Base-by-base conservation (phyloP, 2,888 invertebrate genomes). In the Drosophila mettleri region DNA sequence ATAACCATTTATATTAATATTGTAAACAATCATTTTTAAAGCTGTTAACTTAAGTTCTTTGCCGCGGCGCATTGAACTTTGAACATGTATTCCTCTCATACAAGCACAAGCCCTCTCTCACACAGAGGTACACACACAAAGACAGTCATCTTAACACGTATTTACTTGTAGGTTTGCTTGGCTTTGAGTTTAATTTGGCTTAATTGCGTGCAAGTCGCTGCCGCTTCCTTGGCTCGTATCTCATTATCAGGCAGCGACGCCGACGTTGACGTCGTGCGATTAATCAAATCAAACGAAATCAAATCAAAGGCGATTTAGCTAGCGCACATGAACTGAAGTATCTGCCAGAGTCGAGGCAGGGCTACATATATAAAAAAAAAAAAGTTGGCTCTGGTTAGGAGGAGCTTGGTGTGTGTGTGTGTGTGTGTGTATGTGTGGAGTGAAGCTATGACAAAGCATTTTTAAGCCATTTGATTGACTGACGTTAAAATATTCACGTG, bases 391-490 rank as follows among this genome's bases (percentile, higher is more conserved):
- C 33, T 36, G 55, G 57, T 55, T 53, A 53, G 48, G n/a, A 41
- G 52, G n/a, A 45, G 66, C 52, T 18, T 72, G 53, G 18, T 36
- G 7, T 36, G 39, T 20, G 39, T 34, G 34, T 34, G n/a, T 36
- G 57, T 18, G 20, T 14, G 41, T 14, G 41, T 39, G 27, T 5
- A 27, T 20, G 29, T 49, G 49, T 34, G 49, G 58, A 46, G 34
- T 49, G 52, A 69, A 71, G 79, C 84, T 86, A 89, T 89, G 89
- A 89, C 89, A 89, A 86, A 80, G 88, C 89, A 86, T 86, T 86
- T 88, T 89, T 89, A 85, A 80, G 79, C 81, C 79, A 86, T 89
- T 89, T 89, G 88, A 88, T 88, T 88, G 89, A 89, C 88, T 88
- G 88, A 89, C 88, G 88, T 88, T 83, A 89, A 89, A 89, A 89